Percentiles rank a stretch among this genome's conserved stretches.
These are phyloP conservation scores for Trichechus manatus DNA, from an alignment of 2,113 vertebrate genomes.

Conservation along the genomic window DNA sequence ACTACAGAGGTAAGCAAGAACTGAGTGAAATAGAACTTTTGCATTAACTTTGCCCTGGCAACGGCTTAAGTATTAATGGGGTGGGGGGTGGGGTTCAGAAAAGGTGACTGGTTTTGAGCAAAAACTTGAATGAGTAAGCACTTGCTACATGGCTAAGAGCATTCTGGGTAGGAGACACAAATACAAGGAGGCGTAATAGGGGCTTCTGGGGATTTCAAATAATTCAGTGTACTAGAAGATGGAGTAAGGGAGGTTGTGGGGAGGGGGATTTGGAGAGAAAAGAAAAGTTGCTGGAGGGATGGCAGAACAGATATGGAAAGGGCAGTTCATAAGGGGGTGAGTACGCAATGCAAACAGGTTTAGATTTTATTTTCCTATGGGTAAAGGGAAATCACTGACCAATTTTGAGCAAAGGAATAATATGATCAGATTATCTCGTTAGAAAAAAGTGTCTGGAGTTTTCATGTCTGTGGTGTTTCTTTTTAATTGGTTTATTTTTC, in stretches of 20 bases:
- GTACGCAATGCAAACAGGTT: not conserved
- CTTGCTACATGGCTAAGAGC: not conserved
- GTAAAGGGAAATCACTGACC: not conserved
- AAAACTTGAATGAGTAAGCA: not conserved
- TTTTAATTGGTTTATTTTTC: not conserved
- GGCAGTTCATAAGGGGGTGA: not conserved
- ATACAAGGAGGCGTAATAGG: not conserved
- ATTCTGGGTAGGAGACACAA: not conserved
- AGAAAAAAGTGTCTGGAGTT: not conserved
- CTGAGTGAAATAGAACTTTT: not conserved
- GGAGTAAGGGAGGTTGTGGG: not conserved
- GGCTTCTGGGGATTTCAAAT: not conserved
- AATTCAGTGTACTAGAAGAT: not conserved
- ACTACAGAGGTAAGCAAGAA: not conserved
- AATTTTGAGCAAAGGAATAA: not conserved
- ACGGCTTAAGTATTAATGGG: not conserved
- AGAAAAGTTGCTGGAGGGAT: not conserved
- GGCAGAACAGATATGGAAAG: not conserved
- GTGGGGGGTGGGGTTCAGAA: not conserved
- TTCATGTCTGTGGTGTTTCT: not conserved
- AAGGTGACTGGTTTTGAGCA: not conserved
- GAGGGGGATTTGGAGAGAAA: not conserved
- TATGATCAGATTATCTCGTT: not conserved
- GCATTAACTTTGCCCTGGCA: not conserved
- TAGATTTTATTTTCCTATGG: not conserved